Base-by-base conservation (phyloP, 2,113 vertebrate species). In the Pelecanoides urinatrix region DNA sequence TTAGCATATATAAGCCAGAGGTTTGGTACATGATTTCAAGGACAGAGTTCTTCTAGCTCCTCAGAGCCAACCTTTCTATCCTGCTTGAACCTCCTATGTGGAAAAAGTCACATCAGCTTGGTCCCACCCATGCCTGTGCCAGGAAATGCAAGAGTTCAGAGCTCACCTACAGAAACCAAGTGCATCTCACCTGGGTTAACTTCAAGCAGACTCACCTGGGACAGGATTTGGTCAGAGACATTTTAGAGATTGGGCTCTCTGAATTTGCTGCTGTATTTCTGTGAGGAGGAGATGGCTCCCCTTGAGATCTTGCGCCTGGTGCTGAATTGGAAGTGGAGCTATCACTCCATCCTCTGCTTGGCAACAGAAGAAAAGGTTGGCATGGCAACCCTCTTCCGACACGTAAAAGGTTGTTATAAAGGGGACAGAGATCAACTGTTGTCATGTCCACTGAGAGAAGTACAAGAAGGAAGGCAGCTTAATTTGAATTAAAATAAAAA, bases 341-440 rank as follows among this genome's bases (percentile, higher is more conserved):
- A 71, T 74, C 83, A 73, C 58, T 95, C 61, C 62, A 72, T 80
- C 49, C 58, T 91, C 45, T 91, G 95, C 94, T 78, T 85, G 95
- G 94, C 91, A 94, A 96, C 94, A 72, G 83, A 56, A 89, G 75
- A 56, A 42, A 45, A 53, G 65, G 96, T 96, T 96, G 97, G 97
- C 97, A 96, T 95, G 92, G 91, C 95, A 97, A 97, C 96, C 20
- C 36, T 61, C 65, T 75, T 34, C 56, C 15, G 7, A 94, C n/a
- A 87, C 0, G 7, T 23, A 75, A 19, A 52, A 79, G 82, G 86
- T 61, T 92, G 30, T 76, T 27, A 22, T 49, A 62, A 62, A 93
- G 80, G 58, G 82, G 90, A 56, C 73, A 29, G 44, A 78, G 93
- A 93, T 94, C 91, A 87, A 82, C 94, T 72, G 44, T 52, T 91